Evolutionary conservation across 2,888 invertebrate genomes (phyloP), one percentile per base, ranked within the genome.

Genomic region (Macropis europaea): DNA sequence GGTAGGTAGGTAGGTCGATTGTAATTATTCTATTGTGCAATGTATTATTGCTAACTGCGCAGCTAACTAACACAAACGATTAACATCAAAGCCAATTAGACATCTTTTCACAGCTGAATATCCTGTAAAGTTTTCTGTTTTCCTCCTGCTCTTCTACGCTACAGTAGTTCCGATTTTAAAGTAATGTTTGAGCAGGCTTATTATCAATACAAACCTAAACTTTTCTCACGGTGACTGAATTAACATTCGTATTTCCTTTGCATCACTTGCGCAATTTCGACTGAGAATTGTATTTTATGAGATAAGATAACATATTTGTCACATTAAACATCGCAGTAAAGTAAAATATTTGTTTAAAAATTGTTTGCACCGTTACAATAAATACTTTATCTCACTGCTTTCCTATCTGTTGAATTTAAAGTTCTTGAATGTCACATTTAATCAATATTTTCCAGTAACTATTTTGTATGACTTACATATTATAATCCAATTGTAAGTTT

Each of bases 11-110:
- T 83, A 81, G 84, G 85, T 84, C 83, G 84, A 86, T 86, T 78
- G 79, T 85, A 82, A 85, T 86, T 82, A 77, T 82, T 76, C 66
- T 62, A 83, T 87, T 85, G 79, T 81, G 80, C 79, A 86, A 86
- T 81, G 73, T 60, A 71, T 79, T 79, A 80, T 79, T 78, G 80
- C 78, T 73, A 81, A 78, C 82, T 79, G 77, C 82, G 79, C 76
- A 78, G 77, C 76, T 73, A 76, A 75, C 67, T 79, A 78, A 73
- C 79, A 79, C 78, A 60, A 70, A 73, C 82, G 88, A 88, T 88
- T 88, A 87, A 84, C 82, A 88, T 88, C 88, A 81, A 76, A 81
- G 83, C 78, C 84, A 88, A 87, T 87, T 87, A 87, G 82, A 75
- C 78, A 73, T 78, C 67, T 66, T 78, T 78, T 69, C 63, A 32